Evolutionary conservation across 2,888 invertebrate species (phyloP), one percentile per base, ranked within the genome.

Genomic region (Pristionchus japonicus): DNA sequence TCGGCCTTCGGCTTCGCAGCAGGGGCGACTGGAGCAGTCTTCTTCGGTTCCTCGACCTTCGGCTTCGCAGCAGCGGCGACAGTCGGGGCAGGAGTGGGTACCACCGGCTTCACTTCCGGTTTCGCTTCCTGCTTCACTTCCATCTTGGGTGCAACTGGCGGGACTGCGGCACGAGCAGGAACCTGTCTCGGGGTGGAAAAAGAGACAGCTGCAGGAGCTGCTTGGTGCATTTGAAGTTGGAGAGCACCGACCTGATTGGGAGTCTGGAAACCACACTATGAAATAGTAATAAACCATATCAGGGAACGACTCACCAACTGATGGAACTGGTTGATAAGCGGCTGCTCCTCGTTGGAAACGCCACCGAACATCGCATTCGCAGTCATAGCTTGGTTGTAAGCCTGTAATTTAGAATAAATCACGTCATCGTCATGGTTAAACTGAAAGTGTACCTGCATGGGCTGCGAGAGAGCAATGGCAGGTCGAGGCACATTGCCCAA

Each of bases 1-100:
- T 88, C 89, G 52, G 89, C 86, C 61, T 89, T 89, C 37, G 77
- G 67, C 13, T 34, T 67, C 31, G 27, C 6, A 87, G 89, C n/a
- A 84, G 88, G 52, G 23, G 52, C 2, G 17, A 23, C 20, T 23
- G 23, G 20, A 20, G 23, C 57, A 6, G 57, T 17, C 52, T 52
- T 23, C n/a, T n/a, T n/a, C n/a, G n/a, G n/a, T n/a, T n/a, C n/a
- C n/a, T n/a, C n/a, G n/a, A n/a, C n/a, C n/a, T 4, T 77, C 37
- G 57, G 20, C 40, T 67, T 85, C 34, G 37, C 23, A 23, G 49
- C 34, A 82, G 82, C 64, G 15, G 23, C 67, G 11, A 43, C 4
- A 31, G 67, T n/a, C 11, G 77, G 6, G 3, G 77, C 13, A 23
- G 77, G 13, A 83, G 52, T 15, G 57, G 83, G 83, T 9, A 52